Conservation (phyloP, 1,140 invertebrate genomes). For the Drosophila lacertosa region DNA sequence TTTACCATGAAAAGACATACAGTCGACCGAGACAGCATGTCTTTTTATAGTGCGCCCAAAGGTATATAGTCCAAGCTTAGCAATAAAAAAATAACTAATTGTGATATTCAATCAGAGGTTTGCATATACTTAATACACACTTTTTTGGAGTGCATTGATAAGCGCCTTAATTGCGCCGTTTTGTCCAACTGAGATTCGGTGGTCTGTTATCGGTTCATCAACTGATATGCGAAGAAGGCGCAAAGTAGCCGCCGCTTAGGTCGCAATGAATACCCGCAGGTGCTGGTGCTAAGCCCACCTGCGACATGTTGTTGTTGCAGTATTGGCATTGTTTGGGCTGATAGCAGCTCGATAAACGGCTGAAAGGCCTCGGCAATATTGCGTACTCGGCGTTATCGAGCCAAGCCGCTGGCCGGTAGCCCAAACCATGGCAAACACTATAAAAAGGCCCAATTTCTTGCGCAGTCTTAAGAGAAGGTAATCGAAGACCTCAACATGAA, state of each 20-base stretch:
- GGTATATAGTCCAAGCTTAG: not conserved
- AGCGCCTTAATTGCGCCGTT: slow-evolving; percentile 9
- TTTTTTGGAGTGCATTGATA: slow-evolving; percentile 1
- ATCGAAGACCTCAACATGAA: slow-evolving; percentile 49
- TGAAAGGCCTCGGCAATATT: not conserved
- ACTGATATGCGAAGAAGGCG: slow-evolving; percentile 26
- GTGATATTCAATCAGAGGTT: not conserved
- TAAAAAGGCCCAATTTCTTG: slow-evolving; percentile 9
- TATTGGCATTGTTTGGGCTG: not conserved
- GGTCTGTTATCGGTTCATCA: slow-evolving; percentile 13
- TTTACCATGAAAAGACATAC: too few relatives aligned
- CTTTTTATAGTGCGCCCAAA: not conserved
- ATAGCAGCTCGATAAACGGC: slow-evolving; percentile 9
- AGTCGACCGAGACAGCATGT: too few relatives aligned
- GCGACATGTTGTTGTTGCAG: too few relatives aligned
- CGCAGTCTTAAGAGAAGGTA: slow-evolving; percentile 14
- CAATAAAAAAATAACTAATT: too few relatives aligned
- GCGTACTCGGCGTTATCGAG: slow-evolving; percentile 17
- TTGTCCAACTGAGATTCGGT: slow-evolving; percentile 10
- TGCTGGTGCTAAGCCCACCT: slow-evolving; percentile 10
- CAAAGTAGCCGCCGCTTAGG: slow-evolving; percentile 3
- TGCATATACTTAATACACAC: not conserved
- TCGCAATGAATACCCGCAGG: not conserved
- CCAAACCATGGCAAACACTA: not conserved
- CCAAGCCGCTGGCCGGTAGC: not conserved